Conservation (phyloP, 2,113 vertebrate species). For the Vimba vimba region DNA sequence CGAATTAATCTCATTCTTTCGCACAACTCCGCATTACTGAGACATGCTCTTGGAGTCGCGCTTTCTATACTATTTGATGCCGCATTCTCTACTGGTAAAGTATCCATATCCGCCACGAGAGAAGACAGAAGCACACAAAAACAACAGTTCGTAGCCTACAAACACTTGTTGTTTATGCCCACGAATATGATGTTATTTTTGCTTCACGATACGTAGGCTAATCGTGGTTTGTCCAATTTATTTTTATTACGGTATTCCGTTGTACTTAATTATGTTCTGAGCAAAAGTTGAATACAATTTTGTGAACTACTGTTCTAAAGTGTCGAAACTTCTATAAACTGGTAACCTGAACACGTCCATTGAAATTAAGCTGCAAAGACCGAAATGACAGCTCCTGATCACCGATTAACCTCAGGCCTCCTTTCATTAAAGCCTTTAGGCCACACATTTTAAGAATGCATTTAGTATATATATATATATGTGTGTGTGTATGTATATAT, state of each 20-base stretch:
- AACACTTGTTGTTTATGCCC: slow-evolving; percentile 11
- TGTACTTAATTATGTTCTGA: neutral
- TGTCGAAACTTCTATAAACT: neutral
- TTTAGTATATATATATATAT: neutral
- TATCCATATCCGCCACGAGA: neutral
- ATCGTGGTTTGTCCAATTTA: neutral
- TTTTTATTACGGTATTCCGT: neutral
- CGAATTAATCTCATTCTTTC: neutral
- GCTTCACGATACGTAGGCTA: neutral
- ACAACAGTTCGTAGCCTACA: neutral
- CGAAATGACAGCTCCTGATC: neutral
- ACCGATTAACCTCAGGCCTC: neutral
- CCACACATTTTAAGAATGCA: neutral
- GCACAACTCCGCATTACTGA: neutral
- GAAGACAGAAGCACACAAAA: neutral
- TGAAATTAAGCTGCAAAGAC: neutral
- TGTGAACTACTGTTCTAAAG: neutral
- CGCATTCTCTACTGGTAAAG: neutral
- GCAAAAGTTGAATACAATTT: neutral
- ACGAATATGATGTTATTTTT: neutral
- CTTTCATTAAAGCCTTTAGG: neutral
- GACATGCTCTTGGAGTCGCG: neutral
- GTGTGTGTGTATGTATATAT: too few species aligned
- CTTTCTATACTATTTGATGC: neutral
- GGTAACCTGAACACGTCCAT: neutral